phyloP scores from a whole-genome alignment of 2,888 invertebrate genomes.

The Pyralis farinalis region DNA sequence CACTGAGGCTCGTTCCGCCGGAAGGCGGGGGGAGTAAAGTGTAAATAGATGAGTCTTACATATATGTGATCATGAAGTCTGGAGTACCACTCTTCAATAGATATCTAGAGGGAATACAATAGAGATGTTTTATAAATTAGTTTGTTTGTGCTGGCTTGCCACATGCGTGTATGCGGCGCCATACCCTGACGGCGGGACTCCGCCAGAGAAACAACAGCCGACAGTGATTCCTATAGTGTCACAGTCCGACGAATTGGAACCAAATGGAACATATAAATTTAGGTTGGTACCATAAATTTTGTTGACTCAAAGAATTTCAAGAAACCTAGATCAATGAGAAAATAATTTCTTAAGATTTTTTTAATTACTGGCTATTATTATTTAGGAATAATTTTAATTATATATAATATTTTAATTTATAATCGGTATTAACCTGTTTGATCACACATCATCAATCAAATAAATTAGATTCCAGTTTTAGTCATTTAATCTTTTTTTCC shows the following conservation, averaged over 20 bases:
- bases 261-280: slow-evolving; percentile 76
- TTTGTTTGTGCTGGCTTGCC: slow-evolving; percentile 38
- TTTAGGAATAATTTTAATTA: no score
- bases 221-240: slow-evolving; percentile 74
- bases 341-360: no score
- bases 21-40: slow-evolving; percentile 74
- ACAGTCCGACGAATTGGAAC: slow-evolving; percentile 72
- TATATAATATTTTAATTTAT: no score
- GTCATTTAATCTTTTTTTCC: no score
- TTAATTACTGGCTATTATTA: no score
- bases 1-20: slow-evolving; percentile 59
- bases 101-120: slow-evolving; percentile 53
- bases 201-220: slow-evolving; percentile 52
- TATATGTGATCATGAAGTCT: slow-evolving; percentile 68
- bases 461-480: no score
- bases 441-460: no score
- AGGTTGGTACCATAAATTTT: slow-evolving; percentile 61
- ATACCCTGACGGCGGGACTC: slow-evolving; percentile 42
- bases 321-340: no score
- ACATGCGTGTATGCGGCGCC: slow-evolving; percentile 44
- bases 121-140: slow-evolving; percentile 52
- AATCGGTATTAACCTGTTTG: no score
- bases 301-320: no score
- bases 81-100: slow-evolving; percentile 64
- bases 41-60: slow-evolving; percentile 76